A percentile compares a stretch with the other conserved stretches of the same genome.
Evolutionary conservation across 2,888 invertebrate species (phyloP).

Genomic region (Arge pagana): DNA sequence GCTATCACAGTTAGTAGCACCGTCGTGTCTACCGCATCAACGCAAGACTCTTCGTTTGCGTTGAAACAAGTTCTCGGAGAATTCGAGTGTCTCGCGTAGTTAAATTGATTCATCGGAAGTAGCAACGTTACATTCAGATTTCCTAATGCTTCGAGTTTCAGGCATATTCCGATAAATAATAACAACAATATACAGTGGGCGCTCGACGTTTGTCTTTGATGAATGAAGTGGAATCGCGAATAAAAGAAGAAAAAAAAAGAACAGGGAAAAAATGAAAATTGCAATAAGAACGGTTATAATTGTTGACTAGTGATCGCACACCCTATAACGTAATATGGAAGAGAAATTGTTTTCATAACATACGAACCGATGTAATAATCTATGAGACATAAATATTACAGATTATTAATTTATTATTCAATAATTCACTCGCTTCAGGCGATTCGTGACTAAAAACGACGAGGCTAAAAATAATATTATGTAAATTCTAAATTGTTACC

Average conservation of each 20-base stretch:
- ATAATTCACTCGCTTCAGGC: slow-evolving; percentile 36
- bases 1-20: too few relatives aligned
- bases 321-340: slow-evolving; percentile 45
- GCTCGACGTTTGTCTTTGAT: slow-evolving; percentile 15
- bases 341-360: slow-evolving; percentile 29
- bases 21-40: too few relatives aligned
- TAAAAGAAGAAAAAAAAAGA: slow-evolving; percentile 28
- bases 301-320: slow-evolving; percentile 57
- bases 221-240: slow-evolving; percentile 11
- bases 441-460: too few relatives aligned
- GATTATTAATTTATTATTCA: slow-evolving; percentile 32
- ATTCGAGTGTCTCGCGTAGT: too few relatives aligned
- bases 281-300: slow-evolving; percentile 52
- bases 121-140: too few relatives aligned
- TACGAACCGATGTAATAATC: slow-evolving; percentile 18
- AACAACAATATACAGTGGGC: slow-evolving; percentile 21
- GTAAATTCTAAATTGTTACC: too few relatives aligned
- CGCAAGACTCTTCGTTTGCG: too few relatives aligned
- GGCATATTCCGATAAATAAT: slow-evolving; percentile 17
- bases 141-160: slow-evolving; percentile 32
- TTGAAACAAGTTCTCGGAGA: too few relatives aligned
- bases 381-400: slow-evolving; percentile 31
- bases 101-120: too few relatives aligned
- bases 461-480: too few relatives aligned
- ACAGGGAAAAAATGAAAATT: slow-evolving; percentile 30